phyloP scores from a whole-genome alignment of 2,113 vertebrate species.

The Esox niger region DNA sequence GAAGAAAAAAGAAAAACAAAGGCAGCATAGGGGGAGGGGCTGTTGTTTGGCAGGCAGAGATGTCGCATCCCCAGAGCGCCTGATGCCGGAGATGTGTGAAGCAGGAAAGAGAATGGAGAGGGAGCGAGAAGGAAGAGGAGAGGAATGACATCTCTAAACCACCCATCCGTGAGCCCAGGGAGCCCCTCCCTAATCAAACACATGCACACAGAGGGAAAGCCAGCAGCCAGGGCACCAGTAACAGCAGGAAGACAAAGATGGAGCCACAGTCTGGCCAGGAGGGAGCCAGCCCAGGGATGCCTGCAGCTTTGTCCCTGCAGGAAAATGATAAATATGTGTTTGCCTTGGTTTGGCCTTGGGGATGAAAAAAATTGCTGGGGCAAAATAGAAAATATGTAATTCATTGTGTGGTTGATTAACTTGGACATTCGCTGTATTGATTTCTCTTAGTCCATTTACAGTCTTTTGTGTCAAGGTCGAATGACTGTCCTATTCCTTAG shows the following conservation, averaged over 20 bases:
- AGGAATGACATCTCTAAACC: background rate
- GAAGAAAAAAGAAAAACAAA: background rate
- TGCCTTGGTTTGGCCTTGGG: constrained; percentile 31
- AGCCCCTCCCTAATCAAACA: constrained; percentile 13
- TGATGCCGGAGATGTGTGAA: constrained; percentile 46
- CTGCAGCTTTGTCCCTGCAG: constrained; percentile 30
- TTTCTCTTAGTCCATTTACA: constrained; percentile 47
- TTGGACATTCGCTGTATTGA: constrained; percentile 51
- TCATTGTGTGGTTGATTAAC: constrained; percentile 47
- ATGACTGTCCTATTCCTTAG: constrained; percentile 42
- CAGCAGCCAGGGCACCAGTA: constrained; percentile 1
- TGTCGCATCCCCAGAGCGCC: constrained; percentile 40
- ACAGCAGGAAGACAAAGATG: constrained; percentile 9
- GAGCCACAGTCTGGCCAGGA: constrained; percentile 15
- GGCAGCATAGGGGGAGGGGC: constrained; percentile 31
- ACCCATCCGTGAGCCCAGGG: background rate
- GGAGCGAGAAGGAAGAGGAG: constrained; percentile 57
- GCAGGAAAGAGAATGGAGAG: constrained; percentile 63
- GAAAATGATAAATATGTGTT: constrained; percentile 25
- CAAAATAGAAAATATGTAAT: constrained; percentile 23
- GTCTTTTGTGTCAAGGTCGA: constrained; percentile 46
- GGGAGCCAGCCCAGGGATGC: constrained; percentile 19
- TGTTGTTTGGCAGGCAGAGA: constrained; percentile 20
- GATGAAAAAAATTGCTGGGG: constrained; percentile 17
- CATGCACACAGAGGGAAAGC: background rate